Conservation (phyloP, 1,140 invertebrate genomes). For the Heliconius hewitsoni region DNA sequence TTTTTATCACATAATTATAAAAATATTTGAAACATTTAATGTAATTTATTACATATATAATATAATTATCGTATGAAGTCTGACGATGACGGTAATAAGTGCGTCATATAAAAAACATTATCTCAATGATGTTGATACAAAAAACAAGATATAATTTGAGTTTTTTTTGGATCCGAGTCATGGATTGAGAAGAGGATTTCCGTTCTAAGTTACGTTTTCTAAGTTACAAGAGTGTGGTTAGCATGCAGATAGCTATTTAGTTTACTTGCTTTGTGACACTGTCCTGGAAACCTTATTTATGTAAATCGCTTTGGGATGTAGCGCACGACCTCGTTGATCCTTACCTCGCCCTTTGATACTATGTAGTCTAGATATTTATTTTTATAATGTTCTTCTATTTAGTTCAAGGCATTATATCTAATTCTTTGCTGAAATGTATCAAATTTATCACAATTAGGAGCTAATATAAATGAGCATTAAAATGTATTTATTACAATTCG, state of each 20-base stretch:
- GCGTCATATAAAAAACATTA: not conserved
- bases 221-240: not conserved
- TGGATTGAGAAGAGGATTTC: no score
- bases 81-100: not conserved
- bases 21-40: no score
- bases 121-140: not conserved
- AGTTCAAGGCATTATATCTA: no score
- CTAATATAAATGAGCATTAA: no score
- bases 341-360: constrained; percentile 4
- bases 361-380: not conserved
- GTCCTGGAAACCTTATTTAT: constrained; percentile 35
- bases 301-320: constrained; percentile 28
- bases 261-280: constrained; percentile 12
- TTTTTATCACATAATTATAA: no score
- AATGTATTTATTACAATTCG: no score
- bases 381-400: not conserved
- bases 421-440: no score
- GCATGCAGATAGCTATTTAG: not conserved
- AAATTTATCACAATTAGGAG: no score
- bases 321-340: constrained; percentile 30
- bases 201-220: not conserved
- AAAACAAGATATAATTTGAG: not conserved
- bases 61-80: no score
- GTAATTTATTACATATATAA: no score
- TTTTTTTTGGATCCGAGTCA: not conserved